Base-by-base conservation (phyloP, 2,797 vertebrate species). In the Cirrhinus molitorella region DNA sequence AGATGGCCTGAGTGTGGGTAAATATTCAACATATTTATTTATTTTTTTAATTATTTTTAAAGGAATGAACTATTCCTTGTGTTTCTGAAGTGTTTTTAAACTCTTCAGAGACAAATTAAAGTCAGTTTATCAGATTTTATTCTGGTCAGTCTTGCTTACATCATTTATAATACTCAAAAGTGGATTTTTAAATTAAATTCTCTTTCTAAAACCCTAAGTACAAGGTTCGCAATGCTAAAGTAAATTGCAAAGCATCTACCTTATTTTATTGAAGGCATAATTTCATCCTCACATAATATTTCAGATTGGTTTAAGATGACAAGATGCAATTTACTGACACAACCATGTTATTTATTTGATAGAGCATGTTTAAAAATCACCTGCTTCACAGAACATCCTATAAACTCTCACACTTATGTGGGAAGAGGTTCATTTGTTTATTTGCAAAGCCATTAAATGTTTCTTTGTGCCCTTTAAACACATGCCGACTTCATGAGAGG, bases 391-490 rank as follows among this genome's bases (percentile, higher is more conserved):
- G 72, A 57, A 17, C 4, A 31, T 23, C 21, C 2, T 13, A 47
- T n/a, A 78, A n/a, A 21, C 40, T 34, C 9, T 28, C 12, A 31
- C 40, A 28, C 28, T 14, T 28, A 10, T 43, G 63, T 11, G 55
- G n/a, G n/a, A 14, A 14, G n/a, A 2, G 49, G 6, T 68, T 63
- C 7, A 53, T 79, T 61, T 57, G 53, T 63, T 49, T 23, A 81
- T 34, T 45, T n/a, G 25, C 37, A 34, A 25, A 43, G 37, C 37
- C 51, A 71, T 71, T 80, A 10, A 11, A n/a, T 37, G 23, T 4
- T 23, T 77, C 40, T 23, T 47, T 23, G 53, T 73, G 68, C 47
- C 49, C 78, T 68, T 59, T 80, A 73, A 76, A 73, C 0, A 2
- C 6, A 9, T 45, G 3, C 47, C 9, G 16, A 31, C 25, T 40